Evolutionary conservation across 30 jellyfish, hydroid and myxozoan species (phyloP), one percentile per base, ranked within the genome.

Genomic region (Catostylus mosaicus): DNA sequence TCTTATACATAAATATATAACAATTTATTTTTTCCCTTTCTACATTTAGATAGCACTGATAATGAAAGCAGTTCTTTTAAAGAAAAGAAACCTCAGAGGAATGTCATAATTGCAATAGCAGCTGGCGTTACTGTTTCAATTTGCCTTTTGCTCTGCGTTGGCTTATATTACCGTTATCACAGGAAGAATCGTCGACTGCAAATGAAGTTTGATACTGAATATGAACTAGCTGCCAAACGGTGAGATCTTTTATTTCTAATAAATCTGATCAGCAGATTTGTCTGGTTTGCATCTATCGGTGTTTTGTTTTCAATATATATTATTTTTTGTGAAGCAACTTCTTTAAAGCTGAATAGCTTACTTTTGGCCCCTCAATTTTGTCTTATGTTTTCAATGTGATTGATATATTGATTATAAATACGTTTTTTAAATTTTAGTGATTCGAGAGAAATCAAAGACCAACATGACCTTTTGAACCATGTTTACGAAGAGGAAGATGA

Each of bases 191-290:
- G 85, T 36, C 72, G 73, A 48, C 73, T 92, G 69, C 98, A 92
- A 33, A 86, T 92, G 95, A 80, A 86, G 68, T 92, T 92, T 77
- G 98, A 92, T 52, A 80, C 77, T 31, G 96, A 80, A 14, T 92
- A 92, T 65, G 98, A 92, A 63, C 83, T 92, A 34, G 91, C 87
- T 26, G 89, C 95, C 27, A 85, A 73, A 18, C 36, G 87, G 92
- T 88, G 70, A 46, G 9, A 11, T 31, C 34, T 5, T 73, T 38
- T 40, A 22, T 35, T 47, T 33, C 38, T 30, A 16, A 10, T 70
- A 40, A 33, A 36, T 9, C 31, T 27, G 30, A 46, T 75, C 22
- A 27, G 66, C 43, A 72, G 54, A 14, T 14, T 14, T 5, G 7
- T 40, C 54, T 40, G 11, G 14, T 40, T 5, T 40, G 54, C 54